Evolutionary conservation across 2,888 invertebrate species (phyloP), one percentile per base, ranked within the genome.

Genomic region (Kuschelorhynchus macadamiae): DNA sequence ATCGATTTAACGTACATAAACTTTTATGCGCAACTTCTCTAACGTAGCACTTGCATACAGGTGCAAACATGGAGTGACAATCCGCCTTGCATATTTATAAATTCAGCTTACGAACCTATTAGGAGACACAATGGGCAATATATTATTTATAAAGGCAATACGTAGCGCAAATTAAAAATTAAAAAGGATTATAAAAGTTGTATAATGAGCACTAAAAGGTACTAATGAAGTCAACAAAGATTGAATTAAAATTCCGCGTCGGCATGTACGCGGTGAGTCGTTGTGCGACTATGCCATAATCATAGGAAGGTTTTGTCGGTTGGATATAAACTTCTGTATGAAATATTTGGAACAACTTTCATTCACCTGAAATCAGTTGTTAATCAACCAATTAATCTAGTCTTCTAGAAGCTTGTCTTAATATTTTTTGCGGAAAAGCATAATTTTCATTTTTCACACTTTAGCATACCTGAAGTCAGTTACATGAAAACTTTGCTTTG

Each of bases 101-200:
- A 69, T 69, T 65, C 69, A 56, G 32, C 60, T 64, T 69, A 69
- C 18, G 44, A 53, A 50, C 50, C 64, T 44, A 69, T 69, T 69
- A 65, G 17, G 52, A 56, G 41, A 64, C 49, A 65, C 69, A 69
- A 69, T 65, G 69, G 69, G 64, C 41, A 20, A 60, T 64, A 60
- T 69, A 55, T 69, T 69, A 69, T 64, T 60, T 59, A 64, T 59
- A 55, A 64, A 60, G 63, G 59, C 59, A 60, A 67, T 61, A 61
- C 55, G 47, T 47, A 59, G 68, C 52, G 68, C 59, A 68, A 68
- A 68, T 64, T 57, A 68, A 68, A 68, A 68, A 68, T 64, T 55
- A 59, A 53, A 68, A 68, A 63, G 63, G 7, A 63, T 53, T 52
- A 59, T 53, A 63, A 57, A 55, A 53, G 42, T 44, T 52, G 49